phyloP scores from a whole-genome alignment of 2,888 invertebrate species.

The Aphodius granarius region DNA sequence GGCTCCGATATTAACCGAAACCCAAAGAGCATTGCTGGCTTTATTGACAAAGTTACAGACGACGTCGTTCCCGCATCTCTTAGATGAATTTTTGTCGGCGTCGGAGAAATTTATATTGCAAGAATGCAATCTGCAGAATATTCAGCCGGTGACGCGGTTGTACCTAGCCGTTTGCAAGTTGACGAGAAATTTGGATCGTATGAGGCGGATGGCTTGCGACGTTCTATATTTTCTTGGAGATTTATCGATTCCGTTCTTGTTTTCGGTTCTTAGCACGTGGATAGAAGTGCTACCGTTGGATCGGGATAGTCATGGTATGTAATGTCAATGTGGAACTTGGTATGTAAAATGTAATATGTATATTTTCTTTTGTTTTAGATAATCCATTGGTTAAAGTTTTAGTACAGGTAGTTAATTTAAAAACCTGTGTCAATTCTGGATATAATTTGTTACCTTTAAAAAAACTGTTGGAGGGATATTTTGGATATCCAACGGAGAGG shows the following conservation, averaged over 20 bases:
- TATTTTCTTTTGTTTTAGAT: conserved; percentile 41
- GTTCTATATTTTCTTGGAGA: conserved; percentile 52
- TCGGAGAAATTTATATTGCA: conserved; percentile 38
- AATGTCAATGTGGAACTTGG: conserved; percentile 1
- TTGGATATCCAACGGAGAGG: conserved; percentile 49
- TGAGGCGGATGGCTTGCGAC: conserved; percentile 54
- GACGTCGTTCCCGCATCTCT: conserved; percentile 36
- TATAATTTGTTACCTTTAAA: conserved; percentile 47
- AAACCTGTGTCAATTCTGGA: conserved; percentile 39
- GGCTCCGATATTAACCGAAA: conserved; percentile 54
- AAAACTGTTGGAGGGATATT: conserved; percentile 46
- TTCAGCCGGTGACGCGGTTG: conserved; percentile 39
- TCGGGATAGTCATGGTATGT: conserved; percentile 39
- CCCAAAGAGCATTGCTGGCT: conserved; percentile 51
- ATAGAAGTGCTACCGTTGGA: conserved; percentile 53
- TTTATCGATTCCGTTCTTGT: conserved; percentile 48
- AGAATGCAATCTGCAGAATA: conserved; percentile 26
- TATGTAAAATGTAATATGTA: not conserved
- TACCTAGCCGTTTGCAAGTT: conserved; percentile 45
- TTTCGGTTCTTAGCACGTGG: conserved; percentile 53
- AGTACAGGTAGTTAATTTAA: conserved; percentile 47
- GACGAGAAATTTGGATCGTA: conserved; percentile 49
- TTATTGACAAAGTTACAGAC: conserved; percentile 49
- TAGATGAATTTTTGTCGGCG: conserved; percentile 36
- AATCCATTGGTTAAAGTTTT: conserved; percentile 49